Evolutionary conservation across 1,140 invertebrate species (phyloP).

Genomic region (Hylaeus anthracinus): DNA sequence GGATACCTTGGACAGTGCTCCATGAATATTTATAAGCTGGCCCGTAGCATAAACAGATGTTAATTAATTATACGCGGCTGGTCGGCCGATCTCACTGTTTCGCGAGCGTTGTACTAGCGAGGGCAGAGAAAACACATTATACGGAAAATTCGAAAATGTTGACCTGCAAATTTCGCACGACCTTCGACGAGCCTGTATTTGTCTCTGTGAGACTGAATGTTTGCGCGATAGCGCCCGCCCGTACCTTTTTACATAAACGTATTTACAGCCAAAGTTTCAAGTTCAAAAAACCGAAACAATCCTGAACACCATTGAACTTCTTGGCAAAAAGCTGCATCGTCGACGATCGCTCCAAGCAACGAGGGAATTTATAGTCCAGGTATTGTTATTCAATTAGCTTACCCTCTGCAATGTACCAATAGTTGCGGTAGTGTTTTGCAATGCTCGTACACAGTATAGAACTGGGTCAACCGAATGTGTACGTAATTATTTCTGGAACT

Average conservation of each 20-base stretch:
- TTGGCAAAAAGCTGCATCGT: background rate
- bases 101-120: constrained; percentile 11
- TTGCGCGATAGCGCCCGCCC: background rate
- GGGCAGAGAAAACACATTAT: constrained; percentile 34
- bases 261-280: constrained; percentile 14
- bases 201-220: constrained; percentile 5
- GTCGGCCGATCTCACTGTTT: constrained; percentile 6
- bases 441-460: too few species aligned
- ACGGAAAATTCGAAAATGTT: constrained; percentile 35
- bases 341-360: too few species aligned
- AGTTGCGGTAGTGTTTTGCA: too few species aligned
- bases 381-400: too few species aligned
- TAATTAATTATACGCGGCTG: constrained; percentile 40
- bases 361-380: too few species aligned
- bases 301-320: background rate
- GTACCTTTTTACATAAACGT: background rate
- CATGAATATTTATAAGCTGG: constrained; percentile 40
- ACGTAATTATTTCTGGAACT: too few species aligned
- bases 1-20: background rate
- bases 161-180: constrained; percentile 5
- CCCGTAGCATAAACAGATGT: constrained; percentile 40
- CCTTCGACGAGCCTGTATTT: constrained; percentile 4
- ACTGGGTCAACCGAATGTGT: too few species aligned
- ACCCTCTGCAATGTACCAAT: too few species aligned
- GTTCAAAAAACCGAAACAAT: background rate